Conservation (phyloP, 1,140 invertebrate genomes). For the Homarus americanus region DNA sequence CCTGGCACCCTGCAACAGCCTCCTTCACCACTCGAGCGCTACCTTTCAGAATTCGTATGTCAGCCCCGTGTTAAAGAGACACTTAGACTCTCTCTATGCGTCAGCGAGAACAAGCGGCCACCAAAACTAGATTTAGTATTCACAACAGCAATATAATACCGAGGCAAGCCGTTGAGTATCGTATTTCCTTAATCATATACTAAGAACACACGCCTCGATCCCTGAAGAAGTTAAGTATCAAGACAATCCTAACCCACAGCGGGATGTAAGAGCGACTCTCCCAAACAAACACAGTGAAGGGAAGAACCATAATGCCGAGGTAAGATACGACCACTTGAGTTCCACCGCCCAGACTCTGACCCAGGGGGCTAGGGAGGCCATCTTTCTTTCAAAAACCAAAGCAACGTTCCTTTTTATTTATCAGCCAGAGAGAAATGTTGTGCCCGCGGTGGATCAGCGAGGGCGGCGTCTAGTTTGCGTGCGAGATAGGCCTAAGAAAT, state of each 20-base stretch:
- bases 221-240: constrained; percentile 22
- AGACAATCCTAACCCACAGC: constrained; percentile 10
- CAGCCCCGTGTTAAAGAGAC: too few species aligned
- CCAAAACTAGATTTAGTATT: constrained; percentile 24
- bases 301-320: constrained; percentile 1
- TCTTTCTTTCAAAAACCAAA: constrained; percentile 57
- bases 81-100: not conserved
- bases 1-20: too few species aligned
- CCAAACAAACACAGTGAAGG: not conserved
- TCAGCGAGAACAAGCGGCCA: not conserved
- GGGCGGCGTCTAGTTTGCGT: constrained; percentile 45
- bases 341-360: constrained; percentile 36
- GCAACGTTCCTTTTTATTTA: constrained; percentile 39
- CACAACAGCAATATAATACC: constrained; percentile 32
- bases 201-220: constrained; percentile 45
- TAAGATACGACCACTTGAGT: not conserved
- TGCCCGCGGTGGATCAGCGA: not conserved
- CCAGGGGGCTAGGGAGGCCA: constrained; percentile 43
- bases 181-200: constrained; percentile 46
- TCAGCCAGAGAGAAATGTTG: constrained; percentile 29
- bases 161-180: constrained; percentile 30
- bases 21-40: too few species aligned
- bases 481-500: constrained; percentile 60
- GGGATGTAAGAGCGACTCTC: constrained; percentile 1
- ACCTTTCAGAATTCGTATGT: too few species aligned